Base-by-base conservation (phyloP, 1,140 invertebrate species). In the Fopius arisanus region DNA sequence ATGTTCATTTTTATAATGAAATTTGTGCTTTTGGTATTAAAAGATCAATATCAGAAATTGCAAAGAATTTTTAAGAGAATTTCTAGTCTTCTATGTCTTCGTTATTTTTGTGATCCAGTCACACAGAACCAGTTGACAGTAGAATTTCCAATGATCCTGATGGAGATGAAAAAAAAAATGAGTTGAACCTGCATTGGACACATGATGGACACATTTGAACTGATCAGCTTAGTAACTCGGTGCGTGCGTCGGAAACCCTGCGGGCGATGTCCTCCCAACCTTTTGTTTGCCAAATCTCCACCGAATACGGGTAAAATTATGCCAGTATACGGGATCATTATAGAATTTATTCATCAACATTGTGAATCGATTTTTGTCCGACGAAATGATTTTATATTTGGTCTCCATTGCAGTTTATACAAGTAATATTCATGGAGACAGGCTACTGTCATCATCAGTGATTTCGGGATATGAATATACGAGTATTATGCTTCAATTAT, bases 281-380 rank as follows among this genome's bases (percentile, higher is more conserved):
- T 26, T 59, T 59, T 23, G 19, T 59, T 59, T 6, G 3, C 19
- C 21, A 26, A 19, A 59, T 59, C 54, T 26, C 3, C 23, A 59
- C 26, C 19, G 21, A 59, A 59, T 59, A 23, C 54, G 54, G 54
- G 54, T 59, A 26, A 59, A 59, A 59, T 59, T 59, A 59, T 26
- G 21, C 54, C 9, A 26, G 19, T 12, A 59, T 59, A 26, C 54
- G 54, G 54, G 54, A 21, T 23, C 54, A 59, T 59, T 59, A 26
- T 59, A 59, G 1, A 48, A 48, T 48, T 48, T 19, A 59, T 59
- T 59, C 19, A 59, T 59, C 54, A n/a, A 59, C 23, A 21, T 2
- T 7, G 23, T 26, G 54, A 59, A 59, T 59, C 10, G 19, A 59
- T 21, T 59, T 26, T 59, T 59, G 14, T 59, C 23, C 54, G 14